Conservation (phyloP, 2,888 invertebrate genomes). For the Automeris io region DNA sequence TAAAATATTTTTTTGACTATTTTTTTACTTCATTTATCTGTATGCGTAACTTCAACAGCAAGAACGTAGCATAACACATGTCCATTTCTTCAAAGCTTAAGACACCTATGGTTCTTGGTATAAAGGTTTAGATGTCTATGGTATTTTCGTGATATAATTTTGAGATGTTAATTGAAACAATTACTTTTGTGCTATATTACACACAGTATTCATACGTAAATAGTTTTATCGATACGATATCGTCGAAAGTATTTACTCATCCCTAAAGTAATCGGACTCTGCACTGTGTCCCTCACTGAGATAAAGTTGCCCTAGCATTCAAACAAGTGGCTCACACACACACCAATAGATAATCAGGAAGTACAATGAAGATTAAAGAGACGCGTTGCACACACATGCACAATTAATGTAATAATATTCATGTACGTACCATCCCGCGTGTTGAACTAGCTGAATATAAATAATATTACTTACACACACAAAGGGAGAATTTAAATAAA, state of each 20-base stretch:
- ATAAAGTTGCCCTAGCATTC: slow-evolving; percentile 75
- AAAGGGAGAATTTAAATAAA: slow-evolving; percentile 69
- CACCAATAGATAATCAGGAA: slow-evolving; percentile 66
- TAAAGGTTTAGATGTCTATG: too few species aligned
- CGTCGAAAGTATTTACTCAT: slow-evolving; percentile 25
- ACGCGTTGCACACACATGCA: slow-evolving; percentile 59
- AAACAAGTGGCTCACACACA: slow-evolving; percentile 74
- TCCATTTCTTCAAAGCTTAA: too few species aligned
- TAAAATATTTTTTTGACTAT: too few species aligned
- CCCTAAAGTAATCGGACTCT: slow-evolving; percentile 73
- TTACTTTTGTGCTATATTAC: too few species aligned
- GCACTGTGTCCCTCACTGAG: slow-evolving; percentile 72
- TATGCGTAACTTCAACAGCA: too few species aligned
- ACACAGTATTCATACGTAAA: not conserved
- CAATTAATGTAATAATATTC: slow-evolving; percentile 68
- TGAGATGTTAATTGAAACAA: too few species aligned
- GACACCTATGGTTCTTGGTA: too few species aligned
- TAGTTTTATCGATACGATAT: slow-evolving; percentile 37
- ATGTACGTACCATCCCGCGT: slow-evolving; percentile 44
- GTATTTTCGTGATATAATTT: too few species aligned
- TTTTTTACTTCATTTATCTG: too few species aligned
- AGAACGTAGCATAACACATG: too few species aligned
- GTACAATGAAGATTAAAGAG: slow-evolving; percentile 75
- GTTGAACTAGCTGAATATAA: slow-evolving; percentile 62
- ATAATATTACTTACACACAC: slow-evolving; percentile 71